phyloP scores from a whole-genome alignment of 2,888 invertebrate species.

The Macrosoma leucophasiata region DNA sequence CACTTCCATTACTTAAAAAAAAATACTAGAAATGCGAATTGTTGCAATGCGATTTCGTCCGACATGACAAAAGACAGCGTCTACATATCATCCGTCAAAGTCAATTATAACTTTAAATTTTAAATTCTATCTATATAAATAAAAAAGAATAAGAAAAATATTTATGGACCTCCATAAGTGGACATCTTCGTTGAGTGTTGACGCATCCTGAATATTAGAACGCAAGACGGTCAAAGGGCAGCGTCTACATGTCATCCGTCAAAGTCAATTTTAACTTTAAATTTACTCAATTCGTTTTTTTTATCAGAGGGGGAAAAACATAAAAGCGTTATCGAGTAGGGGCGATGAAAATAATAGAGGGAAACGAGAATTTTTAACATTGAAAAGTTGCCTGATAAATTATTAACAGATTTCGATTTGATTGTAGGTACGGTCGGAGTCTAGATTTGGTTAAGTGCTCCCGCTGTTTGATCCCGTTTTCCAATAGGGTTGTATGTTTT shows the following conservation, averaged over 20 bases:
- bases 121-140: too few relatives aligned
- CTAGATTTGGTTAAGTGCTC: slow-evolving; percentile 16
- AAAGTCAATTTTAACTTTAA: slow-evolving; percentile 71
- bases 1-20: too few relatives aligned
- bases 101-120: too few relatives aligned
- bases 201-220: slow-evolving; percentile 58
- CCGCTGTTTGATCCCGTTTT: slow-evolving; percentile 4
- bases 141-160: slow-evolving; percentile 20
- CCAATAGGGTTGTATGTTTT: too few relatives aligned
- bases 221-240: slow-evolving; percentile 59
- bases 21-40: too few relatives aligned
- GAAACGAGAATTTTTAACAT: slow-evolving; percentile 52
- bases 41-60: too few relatives aligned
- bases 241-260: slow-evolving; percentile 54
- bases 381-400: slow-evolving; percentile 58
- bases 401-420: slow-evolving; percentile 45
- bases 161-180: too few relatives aligned
- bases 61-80: too few relatives aligned
- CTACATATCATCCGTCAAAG: too few relatives aligned
- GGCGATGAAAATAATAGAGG: slow-evolving; percentile 54
- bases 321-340: slow-evolving; percentile 69
- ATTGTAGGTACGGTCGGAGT: slow-evolving; percentile 29
- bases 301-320: slow-evolving; percentile 37
- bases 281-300: slow-evolving; percentile 58
- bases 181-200: slow-evolving; percentile 48